These are phyloP conservation scores for Motacilla tschutschensis DNA, from an alignment of 2,113 vertebrate genomes.

Conservation along the genomic window DNA sequence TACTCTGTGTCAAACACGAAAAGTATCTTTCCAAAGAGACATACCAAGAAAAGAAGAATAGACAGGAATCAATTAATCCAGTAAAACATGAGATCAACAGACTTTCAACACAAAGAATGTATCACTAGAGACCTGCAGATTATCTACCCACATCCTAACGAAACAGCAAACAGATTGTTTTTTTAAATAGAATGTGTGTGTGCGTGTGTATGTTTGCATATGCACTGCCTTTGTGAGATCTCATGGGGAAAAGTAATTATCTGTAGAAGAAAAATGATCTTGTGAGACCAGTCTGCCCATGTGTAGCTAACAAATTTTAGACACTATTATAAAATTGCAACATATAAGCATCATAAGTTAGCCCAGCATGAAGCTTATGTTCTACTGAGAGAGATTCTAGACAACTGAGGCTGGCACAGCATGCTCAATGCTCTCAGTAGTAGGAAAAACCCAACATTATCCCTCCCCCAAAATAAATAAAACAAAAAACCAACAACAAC, in stretches of 20 bases:
- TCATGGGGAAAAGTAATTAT: background rate
- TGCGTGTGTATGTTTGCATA: background rate
- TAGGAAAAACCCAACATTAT: too few species aligned
- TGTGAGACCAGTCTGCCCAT: background rate
- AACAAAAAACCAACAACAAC: fast-evolving
- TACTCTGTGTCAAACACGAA: background rate
- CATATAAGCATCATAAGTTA: background rate
- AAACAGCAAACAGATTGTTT: background rate
- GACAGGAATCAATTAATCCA: background rate
- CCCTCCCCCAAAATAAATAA: fast-evolving
- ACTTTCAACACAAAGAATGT: background rate
- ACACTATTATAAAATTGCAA: background rate
- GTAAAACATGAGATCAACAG: background rate
- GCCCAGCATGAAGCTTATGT: background rate
- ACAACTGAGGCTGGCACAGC: background rate
- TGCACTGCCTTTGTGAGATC: background rate
- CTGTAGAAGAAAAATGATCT: background rate
- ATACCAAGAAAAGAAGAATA: background rate
- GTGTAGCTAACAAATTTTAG: background rate
- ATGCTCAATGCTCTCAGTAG: background rate
- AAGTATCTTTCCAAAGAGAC: background rate
- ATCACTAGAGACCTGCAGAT: background rate
- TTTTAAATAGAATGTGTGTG: background rate
- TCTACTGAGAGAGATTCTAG: background rate
- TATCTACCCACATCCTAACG: background rate